A percentile compares a stretch with the other conserved stretches of the same genome.
Conservation (phyloP, 2,797 vertebrate species). For the Presbytis comata region DNA sequence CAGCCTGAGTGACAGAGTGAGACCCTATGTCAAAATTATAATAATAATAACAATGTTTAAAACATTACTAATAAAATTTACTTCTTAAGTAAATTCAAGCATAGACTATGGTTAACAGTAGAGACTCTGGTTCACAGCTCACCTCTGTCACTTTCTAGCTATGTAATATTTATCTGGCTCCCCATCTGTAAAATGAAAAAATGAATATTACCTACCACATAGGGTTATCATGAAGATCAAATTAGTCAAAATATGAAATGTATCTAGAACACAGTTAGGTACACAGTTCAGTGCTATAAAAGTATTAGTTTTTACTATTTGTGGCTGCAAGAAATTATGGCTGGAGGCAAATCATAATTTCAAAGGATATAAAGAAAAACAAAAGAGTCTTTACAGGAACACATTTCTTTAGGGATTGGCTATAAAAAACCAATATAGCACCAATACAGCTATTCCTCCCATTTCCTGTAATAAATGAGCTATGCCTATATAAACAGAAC, state of each 20-base stretch:
- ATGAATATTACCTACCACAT: not conserved
- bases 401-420: not conserved
- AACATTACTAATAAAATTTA: not conserved
- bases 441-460: not conserved
- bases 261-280: not conserved
- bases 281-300: not conserved
- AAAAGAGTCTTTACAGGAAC: not conserved
- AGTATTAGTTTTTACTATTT: not conserved
- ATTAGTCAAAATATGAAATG: not conserved
- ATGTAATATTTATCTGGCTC: not conserved
- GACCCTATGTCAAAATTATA: not conserved
- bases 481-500: not conserved
- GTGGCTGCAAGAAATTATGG: not conserved
- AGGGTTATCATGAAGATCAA: not conserved
- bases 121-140: not conserved
- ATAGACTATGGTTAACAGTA: not conserved
- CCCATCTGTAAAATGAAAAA: conserved; percentile 8
- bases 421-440: not conserved
- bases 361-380: conserved; percentile 25
- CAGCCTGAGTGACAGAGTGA: not conserved
- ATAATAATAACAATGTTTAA: conserved; percentile 19
- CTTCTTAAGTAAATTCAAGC: not conserved
- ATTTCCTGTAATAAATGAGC: not conserved
- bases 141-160: conserved; percentile 9
- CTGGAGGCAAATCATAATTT: conserved; percentile 18